Evolutionary conservation across 2,888 invertebrate genomes (phyloP).

Genomic region (Apamea anceps): DNA sequence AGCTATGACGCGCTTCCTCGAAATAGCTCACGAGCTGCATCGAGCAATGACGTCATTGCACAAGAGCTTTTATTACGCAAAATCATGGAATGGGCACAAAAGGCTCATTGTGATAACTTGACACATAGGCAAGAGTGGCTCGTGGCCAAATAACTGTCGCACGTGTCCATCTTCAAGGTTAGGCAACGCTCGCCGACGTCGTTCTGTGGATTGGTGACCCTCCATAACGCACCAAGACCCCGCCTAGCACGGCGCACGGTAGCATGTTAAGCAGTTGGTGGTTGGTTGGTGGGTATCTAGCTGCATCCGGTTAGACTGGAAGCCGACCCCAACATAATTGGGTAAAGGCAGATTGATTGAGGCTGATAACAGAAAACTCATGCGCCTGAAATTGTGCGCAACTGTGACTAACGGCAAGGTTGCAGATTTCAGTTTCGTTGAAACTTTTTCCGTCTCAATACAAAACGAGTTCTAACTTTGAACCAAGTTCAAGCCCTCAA

Average conservation of each 20-base stretch:
- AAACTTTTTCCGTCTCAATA: background rate
- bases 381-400: background rate
- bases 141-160: no score
- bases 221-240: background rate
- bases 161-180: background rate
- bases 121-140: background rate
- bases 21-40: slow-evolving; percentile 65
- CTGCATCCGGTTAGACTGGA: background rate
- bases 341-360: background rate
- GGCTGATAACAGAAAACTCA: background rate
- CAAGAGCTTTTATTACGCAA: slow-evolving; percentile 48
- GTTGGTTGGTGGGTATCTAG: no score
- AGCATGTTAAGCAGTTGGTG: background rate
- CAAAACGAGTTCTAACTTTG: background rate
- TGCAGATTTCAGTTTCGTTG: slow-evolving; percentile 1
- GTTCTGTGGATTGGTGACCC: background rate
- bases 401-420: background rate
- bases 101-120: slow-evolving; percentile 1
- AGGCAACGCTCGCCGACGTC: background rate
- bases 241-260: background rate
- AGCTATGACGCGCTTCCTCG: slow-evolving; percentile 63
- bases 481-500: background rate
- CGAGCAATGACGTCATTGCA: slow-evolving; percentile 60
- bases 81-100: slow-evolving; percentile 28
- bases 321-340: background rate